Evolutionary conservation across 2,888 invertebrate species (phyloP).

Genomic region (Mesoligia furuncula): DNA sequence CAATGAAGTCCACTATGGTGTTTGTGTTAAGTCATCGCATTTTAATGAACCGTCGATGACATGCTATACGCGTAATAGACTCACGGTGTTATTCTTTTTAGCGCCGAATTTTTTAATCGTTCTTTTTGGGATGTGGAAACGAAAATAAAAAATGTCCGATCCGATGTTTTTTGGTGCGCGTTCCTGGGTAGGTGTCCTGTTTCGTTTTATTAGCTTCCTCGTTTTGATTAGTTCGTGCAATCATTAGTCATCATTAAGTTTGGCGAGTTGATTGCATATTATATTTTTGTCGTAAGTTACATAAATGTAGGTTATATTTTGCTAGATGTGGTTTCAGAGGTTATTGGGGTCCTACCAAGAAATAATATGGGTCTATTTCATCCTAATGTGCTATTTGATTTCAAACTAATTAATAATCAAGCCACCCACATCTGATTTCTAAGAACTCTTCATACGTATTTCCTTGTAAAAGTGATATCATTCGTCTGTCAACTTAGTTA

Average conservation of each 20-base stretch:
- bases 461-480: slow-evolving; percentile 25
- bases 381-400: slow-evolving; percentile 23
- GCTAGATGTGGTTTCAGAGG: slow-evolving; percentile 31
- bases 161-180: slow-evolving; percentile 77
- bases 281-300: slow-evolving; percentile 53
- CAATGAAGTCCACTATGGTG: slow-evolving; percentile 90
- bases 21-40: slow-evolving; percentile 90
- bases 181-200: slow-evolving; percentile 79
- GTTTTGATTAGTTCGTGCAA: slow-evolving; percentile 72
- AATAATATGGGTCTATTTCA: slow-evolving; percentile 18
- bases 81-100: slow-evolving; percentile 89
- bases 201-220: slow-evolving; percentile 78
- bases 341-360: slow-evolving; percentile 37
- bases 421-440: slow-evolving; percentile 13
- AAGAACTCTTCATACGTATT: slow-evolving; percentile 19
- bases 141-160: slow-evolving; percentile 79
- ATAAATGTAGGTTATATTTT: slow-evolving; percentile 36
- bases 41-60: slow-evolving; percentile 91
- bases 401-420: slow-evolving; percentile 30
- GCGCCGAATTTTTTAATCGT: slow-evolving; percentile 85
- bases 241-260: slow-evolving; percentile 72
- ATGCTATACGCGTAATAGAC: slow-evolving; percentile 90
- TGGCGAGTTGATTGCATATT: slow-evolving; percentile 62
- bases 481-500: slow-evolving; percentile 21
- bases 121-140: slow-evolving; percentile 81